phyloP scores from a whole-genome alignment of 2,797 vertebrate species.

The Heliangelus exortis region DNA sequence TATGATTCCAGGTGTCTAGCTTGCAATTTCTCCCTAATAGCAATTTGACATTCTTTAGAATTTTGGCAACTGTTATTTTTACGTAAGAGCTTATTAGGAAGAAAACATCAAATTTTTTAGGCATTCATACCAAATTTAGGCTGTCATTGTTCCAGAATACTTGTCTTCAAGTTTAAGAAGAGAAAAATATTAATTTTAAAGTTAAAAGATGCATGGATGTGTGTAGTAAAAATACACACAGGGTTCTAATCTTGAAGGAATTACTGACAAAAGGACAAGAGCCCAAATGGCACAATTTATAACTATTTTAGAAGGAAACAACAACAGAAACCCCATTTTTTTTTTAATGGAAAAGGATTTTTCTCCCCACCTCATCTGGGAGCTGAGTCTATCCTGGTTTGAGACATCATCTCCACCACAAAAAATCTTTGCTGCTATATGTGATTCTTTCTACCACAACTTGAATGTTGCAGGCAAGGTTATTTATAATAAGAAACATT shows the following conservation, averaged over 20 bases:
- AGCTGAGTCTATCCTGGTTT: rapidly evolving
- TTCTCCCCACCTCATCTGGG: background rate
- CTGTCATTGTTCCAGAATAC: background rate
- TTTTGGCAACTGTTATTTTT: constrained; percentile 15
- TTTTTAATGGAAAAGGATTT: background rate
- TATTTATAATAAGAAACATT: background rate
- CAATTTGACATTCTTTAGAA: constrained; percentile 16
- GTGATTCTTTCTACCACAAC: background rate
- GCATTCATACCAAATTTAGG: background rate
- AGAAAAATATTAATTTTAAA: background rate
- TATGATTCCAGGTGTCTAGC: constrained; percentile 39
- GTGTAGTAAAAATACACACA: background rate
- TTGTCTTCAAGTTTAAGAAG: background rate
- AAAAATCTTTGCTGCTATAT: background rate
- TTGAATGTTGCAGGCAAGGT: background rate
- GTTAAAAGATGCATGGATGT: background rate
- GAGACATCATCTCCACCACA: background rate
- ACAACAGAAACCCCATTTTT: background rate
- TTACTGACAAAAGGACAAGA: background rate
- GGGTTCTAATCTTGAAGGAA: background rate
- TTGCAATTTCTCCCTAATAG: constrained; percentile 16
- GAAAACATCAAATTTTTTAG: background rate
- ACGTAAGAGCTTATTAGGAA: background rate
- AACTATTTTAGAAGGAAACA: background rate
- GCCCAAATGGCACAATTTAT: background rate